Percentiles rank a stretch among this genome's conserved stretches.
phyloP scores from a whole-genome alignment of 2,113 vertebrate genomes.

The Poeciliopsis prolifica region DNA sequence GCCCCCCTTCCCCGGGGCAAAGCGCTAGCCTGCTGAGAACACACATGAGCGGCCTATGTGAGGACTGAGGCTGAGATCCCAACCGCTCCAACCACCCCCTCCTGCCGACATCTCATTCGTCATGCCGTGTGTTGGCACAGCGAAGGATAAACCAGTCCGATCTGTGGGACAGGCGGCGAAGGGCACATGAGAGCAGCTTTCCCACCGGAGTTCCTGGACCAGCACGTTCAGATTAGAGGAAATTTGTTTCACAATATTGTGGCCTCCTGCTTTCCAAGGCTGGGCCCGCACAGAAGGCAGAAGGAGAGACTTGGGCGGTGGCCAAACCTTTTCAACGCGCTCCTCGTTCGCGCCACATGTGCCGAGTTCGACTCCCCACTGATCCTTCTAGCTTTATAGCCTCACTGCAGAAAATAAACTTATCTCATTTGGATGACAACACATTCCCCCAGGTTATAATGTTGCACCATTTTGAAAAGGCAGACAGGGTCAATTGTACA shows the following conservation, averaged over 20 bases:
- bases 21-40: constrained; percentile 70
- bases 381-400: constrained; percentile 88
- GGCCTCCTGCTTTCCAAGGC: constrained; percentile 85
- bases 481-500: constrained; percentile 83
- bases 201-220: constrained; percentile 79
- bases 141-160: constrained; percentile 72
- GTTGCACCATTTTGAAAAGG: constrained; percentile 83
- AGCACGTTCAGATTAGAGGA: constrained; percentile 86
- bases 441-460: constrained; percentile 89
- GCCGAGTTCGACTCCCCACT: constrained; percentile 84
- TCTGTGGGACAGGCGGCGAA: constrained; percentile 67
- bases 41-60: constrained; percentile 69
- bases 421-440: constrained; percentile 96
- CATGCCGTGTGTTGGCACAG: constrained; percentile 69
- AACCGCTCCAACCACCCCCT: constrained; percentile 42
- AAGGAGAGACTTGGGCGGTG: constrained; percentile 89
- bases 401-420: constrained; percentile 92
- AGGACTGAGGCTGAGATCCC: constrained; percentile 61
- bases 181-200: constrained; percentile 72
- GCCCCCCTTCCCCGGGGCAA: constrained; percentile 64
- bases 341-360: constrained; percentile 82
- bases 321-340: constrained; percentile 83
- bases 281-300: constrained; percentile 90
- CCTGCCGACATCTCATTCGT: constrained; percentile 68
- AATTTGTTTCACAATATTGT: constrained; percentile 88